Evolutionary conservation across 2,888 invertebrate genomes (phyloP), one percentile per base, ranked within the genome.

Genomic region (Mythimna loreyi): DNA sequence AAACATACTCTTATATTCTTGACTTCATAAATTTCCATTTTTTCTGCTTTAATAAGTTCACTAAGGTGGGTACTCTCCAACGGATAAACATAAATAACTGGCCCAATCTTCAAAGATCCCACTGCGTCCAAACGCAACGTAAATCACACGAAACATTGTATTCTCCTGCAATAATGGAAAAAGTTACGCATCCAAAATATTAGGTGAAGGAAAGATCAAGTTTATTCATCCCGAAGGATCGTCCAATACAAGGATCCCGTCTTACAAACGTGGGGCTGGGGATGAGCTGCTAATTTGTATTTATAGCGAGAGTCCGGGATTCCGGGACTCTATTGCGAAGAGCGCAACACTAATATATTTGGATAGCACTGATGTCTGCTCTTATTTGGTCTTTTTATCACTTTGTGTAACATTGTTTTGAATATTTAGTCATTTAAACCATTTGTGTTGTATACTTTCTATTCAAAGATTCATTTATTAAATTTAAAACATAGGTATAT

Each of bases 241-340:
- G 47, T 28, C 58, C 68, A 73, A 64, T 66, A 58, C 83, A 70
- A 81, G 75, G 60, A 77, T 75, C 68, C 67, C 57, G 63, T 66
- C 75, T 83, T 80, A 85, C 78, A 80, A 81, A 78, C 64, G 58
- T 64, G 67, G 72, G 67, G 61, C 67, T 67, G 30, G 76, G 80
- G 81, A 80, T 79, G 64, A 72, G 62, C 67, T 59, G 63, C 72
- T 87, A 86, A 87, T 87, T 84, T 79, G 81, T 80, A 87, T 87
- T 87, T 87, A 87, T 87, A 68, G 85, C 72, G 60, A 43, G 74
- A 75, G 60, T 57, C 53, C 60, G 59, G 59, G 70, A 70, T 62
- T 62, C 55, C 50, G 81, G 56, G 56, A 77, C 66, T 63, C 72
- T 50, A 68, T 75, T 71, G 68, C 30, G 40, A 62, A 59, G 81